Percentiles rank a stretch among this genome's conserved stretches.
Conservation (phyloP, 2,797 vertebrate species). For the Delichon dasypus region DNA sequence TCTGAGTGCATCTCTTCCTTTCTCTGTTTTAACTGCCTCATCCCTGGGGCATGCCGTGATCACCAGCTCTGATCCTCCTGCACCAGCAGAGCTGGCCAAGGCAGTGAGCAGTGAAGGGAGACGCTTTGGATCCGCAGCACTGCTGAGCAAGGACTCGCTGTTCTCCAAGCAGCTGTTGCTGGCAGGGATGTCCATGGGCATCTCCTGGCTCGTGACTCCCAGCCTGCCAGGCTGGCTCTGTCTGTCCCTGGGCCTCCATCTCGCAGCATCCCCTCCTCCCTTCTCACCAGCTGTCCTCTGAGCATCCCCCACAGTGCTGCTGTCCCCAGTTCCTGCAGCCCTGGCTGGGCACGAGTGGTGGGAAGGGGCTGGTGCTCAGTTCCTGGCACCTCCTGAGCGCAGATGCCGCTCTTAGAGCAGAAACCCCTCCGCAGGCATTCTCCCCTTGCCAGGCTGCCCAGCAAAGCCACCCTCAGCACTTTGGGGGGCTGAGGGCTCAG, state of each 20-base stretch:
- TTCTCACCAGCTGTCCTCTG: neutral
- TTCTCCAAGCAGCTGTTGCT: conserved; percentile 12
- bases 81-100: neutral
- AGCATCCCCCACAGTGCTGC: neutral
- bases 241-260: neutral
- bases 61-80: neutral
- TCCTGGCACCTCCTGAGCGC: neutral
- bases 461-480: neutral
- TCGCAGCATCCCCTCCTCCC: accelerated
- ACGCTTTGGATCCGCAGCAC: neutral
- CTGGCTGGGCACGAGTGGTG: accelerated
- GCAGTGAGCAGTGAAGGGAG: neutral
- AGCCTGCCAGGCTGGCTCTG: neutral
- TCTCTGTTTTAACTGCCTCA: neutral
- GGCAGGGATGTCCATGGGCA: neutral
- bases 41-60: accelerated
- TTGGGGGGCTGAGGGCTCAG: accelerated
- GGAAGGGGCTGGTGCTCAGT: neutral
- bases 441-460: neutral
- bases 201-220: neutral
- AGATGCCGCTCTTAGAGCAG: neutral
- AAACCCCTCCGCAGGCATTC: accelerated
- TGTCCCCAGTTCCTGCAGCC: neutral
- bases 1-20: neutral
- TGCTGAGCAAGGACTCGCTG: conserved; percentile 11